Evolutionary conservation across 2,888 invertebrate species (phyloP).

Genomic region (Lordiphosa andalusiaca): DNA sequence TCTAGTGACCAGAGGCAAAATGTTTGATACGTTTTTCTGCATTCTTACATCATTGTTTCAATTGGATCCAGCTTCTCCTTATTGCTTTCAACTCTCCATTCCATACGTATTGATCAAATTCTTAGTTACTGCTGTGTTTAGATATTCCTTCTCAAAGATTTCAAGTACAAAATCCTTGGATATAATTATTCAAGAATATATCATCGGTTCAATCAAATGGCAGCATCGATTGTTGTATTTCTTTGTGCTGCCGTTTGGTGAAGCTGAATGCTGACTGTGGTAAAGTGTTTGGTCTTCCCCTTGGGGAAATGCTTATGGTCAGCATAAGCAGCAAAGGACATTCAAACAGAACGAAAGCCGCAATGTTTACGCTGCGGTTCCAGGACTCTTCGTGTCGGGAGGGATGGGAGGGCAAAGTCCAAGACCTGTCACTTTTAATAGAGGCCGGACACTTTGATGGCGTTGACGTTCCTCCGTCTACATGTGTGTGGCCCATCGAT

Average conservation of each 20-base stretch:
- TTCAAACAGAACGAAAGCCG: constrained; percentile 35
- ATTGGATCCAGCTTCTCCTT: too few species aligned
- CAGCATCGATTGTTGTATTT: too few species aligned
- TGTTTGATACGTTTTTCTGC: too few species aligned
- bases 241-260: background rate
- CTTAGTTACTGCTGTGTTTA: too few species aligned
- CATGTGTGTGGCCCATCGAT: constrained; percentile 48
- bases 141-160: too few species aligned
- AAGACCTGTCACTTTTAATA: constrained; percentile 65
- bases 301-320: constrained; percentile 39
- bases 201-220: too few species aligned
- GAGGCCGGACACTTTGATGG: constrained; percentile 64
- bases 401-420: constrained; percentile 10
- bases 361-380: constrained; percentile 59
- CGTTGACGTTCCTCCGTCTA: constrained; percentile 34
- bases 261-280: constrained; percentile 19
- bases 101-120: too few species aligned
- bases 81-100: too few species aligned
- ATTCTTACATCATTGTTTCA: too few species aligned
- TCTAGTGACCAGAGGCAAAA: too few species aligned
- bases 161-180: too few species aligned
- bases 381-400: constrained; percentile 10
- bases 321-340: constrained; percentile 2
- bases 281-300: constrained; percentile 45
- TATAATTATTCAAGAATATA: too few species aligned